Percentiles rank a stretch among this genome's conserved stretches.
Conservation (phyloP, 2,113 vertebrate species). For the Saguinus imperator region DNA sequence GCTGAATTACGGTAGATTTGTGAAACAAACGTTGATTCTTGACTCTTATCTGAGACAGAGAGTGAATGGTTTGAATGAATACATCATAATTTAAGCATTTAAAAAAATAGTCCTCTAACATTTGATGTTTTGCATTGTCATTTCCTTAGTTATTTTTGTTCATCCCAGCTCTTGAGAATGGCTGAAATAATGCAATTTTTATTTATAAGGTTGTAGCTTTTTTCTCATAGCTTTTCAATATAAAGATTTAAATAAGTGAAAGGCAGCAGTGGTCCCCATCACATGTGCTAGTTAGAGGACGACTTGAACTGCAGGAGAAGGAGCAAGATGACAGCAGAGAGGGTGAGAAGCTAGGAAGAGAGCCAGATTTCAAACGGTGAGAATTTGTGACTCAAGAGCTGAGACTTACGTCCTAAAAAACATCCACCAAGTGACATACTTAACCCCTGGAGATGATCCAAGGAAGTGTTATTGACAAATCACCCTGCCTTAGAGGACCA, state of each 20-base stretch:
- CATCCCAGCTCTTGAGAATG: neutral
- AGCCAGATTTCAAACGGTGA: neutral
- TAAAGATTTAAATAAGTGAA: neutral
- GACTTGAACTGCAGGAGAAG: neutral
- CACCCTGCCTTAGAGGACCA: neutral
- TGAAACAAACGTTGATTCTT: neutral
- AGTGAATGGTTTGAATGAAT: neutral
- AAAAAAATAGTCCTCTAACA: neutral
- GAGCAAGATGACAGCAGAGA: neutral
- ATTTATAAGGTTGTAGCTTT: neutral
- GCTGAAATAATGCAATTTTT: neutral
- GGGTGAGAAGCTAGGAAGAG: neutral
- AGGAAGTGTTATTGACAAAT: neutral
- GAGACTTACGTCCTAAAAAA: neutral
- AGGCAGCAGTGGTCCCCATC: neutral
- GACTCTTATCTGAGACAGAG: neutral
- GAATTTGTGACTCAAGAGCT: neutral
- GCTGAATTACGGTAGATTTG: neutral
- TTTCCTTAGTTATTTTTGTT: constrained; percentile 44
- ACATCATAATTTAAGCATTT: neutral
- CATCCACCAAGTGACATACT: neutral
- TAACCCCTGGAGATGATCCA: neutral
- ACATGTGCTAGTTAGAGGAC: neutral
- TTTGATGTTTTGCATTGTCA: neutral
- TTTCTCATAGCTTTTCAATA: neutral